Percentiles rank a stretch among this genome's conserved stretches.
phyloP scores from a whole-genome alignment of 2,888 invertebrate species.

The Candidula unifasciata region DNA sequence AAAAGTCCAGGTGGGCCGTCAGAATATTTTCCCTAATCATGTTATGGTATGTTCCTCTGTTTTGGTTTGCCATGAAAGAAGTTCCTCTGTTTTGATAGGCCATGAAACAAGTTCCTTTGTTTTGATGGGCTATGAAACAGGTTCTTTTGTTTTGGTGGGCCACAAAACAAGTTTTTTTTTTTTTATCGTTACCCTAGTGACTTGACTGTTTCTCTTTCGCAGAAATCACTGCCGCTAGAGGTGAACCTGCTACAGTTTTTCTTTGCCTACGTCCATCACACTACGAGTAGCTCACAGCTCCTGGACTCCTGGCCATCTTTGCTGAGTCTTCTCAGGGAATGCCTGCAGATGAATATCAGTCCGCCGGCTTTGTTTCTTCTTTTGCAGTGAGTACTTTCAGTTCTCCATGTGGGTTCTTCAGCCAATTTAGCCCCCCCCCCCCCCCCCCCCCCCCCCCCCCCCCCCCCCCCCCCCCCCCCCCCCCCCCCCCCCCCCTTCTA shows the following conservation, averaged over 20 bases:
- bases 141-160: too few relatives aligned
- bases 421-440: too few relatives aligned
- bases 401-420: too few relatives aligned
- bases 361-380: conserved; percentile 89
- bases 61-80: not conserved
- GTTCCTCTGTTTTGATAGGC: not conserved
- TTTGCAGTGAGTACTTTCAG: conserved; percentile 81
- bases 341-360: conserved; percentile 82
- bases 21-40: too few relatives aligned
- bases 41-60: too few relatives aligned
- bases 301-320: conserved; percentile 88
- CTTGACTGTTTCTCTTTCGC: conserved; percentile 47
- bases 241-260: conserved; percentile 90
- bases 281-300: conserved; percentile 84
- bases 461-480: too few relatives aligned
- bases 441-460: too few relatives aligned
- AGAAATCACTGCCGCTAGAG: conserved; percentile 82
- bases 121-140: too few relatives aligned
- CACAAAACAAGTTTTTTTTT: not conserved
- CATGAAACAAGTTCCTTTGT: too few relatives aligned
- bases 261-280: conserved; percentile 82
- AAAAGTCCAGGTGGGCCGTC: too few relatives aligned
- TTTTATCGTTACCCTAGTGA: not conserved
- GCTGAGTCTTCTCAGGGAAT: conserved; percentile 86
- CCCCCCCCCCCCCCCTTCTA: too few relatives aligned